Conservation (phyloP, 2,797 vertebrate genomes). For the Sebastes iracundus region DNA sequence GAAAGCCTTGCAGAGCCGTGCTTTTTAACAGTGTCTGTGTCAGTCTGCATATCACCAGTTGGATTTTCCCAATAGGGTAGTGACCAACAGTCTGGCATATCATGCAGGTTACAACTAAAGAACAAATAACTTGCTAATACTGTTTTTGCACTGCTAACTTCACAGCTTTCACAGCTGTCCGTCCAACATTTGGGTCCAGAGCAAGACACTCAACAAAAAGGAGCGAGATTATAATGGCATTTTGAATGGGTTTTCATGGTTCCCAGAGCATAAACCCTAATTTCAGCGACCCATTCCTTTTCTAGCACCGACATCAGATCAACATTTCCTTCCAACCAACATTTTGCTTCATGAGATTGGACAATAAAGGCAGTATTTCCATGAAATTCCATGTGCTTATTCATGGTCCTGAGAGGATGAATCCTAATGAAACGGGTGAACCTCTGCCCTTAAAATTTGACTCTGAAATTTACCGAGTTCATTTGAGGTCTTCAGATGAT, state of each 20-base stretch:
- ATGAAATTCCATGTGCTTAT: not conserved
- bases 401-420: not conserved
- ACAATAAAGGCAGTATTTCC: not conserved
- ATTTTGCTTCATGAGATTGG: not conserved
- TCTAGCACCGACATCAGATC: not conserved
- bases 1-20: not conserved
- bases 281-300: not conserved
- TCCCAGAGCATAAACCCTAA: not conserved
- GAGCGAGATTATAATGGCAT: not conserved
- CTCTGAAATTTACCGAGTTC: not conserved
- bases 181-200: not conserved
- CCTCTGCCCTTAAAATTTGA: not conserved
- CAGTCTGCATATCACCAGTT: not conserved
- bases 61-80: not conserved
- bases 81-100: not conserved
- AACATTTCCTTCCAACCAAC: not conserved
- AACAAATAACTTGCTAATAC: not conserved
- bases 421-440: not conserved
- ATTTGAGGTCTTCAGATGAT: not conserved
- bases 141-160: not conserved
- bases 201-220: not conserved
- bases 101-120: not conserved
- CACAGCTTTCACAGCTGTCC: not conserved
- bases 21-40: not conserved
- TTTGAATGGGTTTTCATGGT: not conserved